phyloP scores from a whole-genome alignment of 2,888 invertebrate species.

The Ptychoptera contaminata region DNA sequence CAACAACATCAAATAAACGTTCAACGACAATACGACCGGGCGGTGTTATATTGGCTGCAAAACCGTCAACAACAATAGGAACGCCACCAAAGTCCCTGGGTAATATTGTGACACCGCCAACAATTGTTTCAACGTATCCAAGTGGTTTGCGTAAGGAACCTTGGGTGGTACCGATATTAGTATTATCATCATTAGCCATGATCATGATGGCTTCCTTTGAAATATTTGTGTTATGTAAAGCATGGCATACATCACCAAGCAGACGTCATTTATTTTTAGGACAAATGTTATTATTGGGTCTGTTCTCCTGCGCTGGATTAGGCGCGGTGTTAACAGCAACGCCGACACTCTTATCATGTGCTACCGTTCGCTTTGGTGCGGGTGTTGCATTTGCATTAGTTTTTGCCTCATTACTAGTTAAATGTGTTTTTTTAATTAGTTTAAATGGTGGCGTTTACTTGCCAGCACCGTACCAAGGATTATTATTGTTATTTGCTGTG shows the following conservation, averaged over 20 bases:
- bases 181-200: slow-evolving; percentile 71
- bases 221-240: slow-evolving; percentile 73
- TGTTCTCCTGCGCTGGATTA: slow-evolving; percentile 66
- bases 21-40: slow-evolving; percentile 21
- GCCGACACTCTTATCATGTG: slow-evolving; percentile 66
- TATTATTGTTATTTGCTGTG: slow-evolving; percentile 78
- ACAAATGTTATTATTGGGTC: slow-evolving; percentile 68
- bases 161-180: slow-evolving; percentile 83
- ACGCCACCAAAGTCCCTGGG: slow-evolving; percentile 19
- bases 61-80: slow-evolving; percentile 4
- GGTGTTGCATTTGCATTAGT: slow-evolving; percentile 73
- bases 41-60: slow-evolving; percentile 17
- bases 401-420: slow-evolving; percentile 81
- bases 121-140: slow-evolving; percentile 21
- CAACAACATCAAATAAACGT: slow-evolving; percentile 19
- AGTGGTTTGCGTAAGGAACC: slow-evolving; percentile 51
- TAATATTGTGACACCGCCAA: slow-evolving; percentile 18
- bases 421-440: slow-evolving; percentile 84
- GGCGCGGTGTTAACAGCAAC: slow-evolving; percentile 63
- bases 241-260: slow-evolving; percentile 67
- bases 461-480: slow-evolving; percentile 81
- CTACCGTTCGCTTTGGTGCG: slow-evolving; percentile 64
- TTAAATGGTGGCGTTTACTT: slow-evolving; percentile 82
- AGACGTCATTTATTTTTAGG: slow-evolving; percentile 75
- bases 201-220: slow-evolving; percentile 75